phyloP scores from a whole-genome alignment of 2,888 invertebrate genomes.

The Acronicta psi region DNA sequence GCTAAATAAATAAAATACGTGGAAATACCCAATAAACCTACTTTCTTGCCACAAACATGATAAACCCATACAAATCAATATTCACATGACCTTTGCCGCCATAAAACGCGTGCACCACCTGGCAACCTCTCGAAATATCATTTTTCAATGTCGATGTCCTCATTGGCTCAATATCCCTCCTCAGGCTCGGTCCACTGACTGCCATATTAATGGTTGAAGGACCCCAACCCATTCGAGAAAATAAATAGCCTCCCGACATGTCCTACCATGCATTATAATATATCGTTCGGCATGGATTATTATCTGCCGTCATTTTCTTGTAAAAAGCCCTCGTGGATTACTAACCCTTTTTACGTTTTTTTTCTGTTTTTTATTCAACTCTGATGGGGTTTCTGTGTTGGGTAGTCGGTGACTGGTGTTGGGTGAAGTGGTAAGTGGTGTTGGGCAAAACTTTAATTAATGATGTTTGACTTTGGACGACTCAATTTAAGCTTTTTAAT shows the following conservation, averaged over 20 bases:
- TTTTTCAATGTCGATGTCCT: slow-evolving; percentile 82
- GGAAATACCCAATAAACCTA: too few relatives aligned
- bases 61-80: slow-evolving; percentile 40
- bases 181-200: slow-evolving; percentile 76
- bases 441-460: slow-evolving; percentile 15
- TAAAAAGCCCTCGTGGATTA: slow-evolving; percentile 58
- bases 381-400: slow-evolving; percentile 50
- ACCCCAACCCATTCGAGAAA: slow-evolving; percentile 75
- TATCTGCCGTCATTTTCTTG: slow-evolving; percentile 74
- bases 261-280: slow-evolving; percentile 84
- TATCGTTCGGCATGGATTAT: slow-evolving; percentile 76
- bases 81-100: slow-evolving; percentile 32
- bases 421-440: slow-evolving; percentile 15
- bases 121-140: slow-evolving; percentile 71
- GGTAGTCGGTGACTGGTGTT: slow-evolving; percentile 22
- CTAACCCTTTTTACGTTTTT: slow-evolving; percentile 43
- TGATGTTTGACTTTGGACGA: too few relatives aligned
- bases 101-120: slow-evolving; percentile 55
- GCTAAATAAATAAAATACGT: too few relatives aligned
- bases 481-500: too few relatives aligned
- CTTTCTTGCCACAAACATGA: slow-evolving; percentile 9
- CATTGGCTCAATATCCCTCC: slow-evolving; percentile 71
- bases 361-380: slow-evolving; percentile 39
- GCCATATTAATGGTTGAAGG: slow-evolving; percentile 82
- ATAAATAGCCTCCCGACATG: slow-evolving; percentile 84